Percentiles rank a stretch among this genome's conserved stretches.
phyloP scores from a whole-genome alignment of 2,113 vertebrate genomes.

The Chinchilla lanigera region DNA sequence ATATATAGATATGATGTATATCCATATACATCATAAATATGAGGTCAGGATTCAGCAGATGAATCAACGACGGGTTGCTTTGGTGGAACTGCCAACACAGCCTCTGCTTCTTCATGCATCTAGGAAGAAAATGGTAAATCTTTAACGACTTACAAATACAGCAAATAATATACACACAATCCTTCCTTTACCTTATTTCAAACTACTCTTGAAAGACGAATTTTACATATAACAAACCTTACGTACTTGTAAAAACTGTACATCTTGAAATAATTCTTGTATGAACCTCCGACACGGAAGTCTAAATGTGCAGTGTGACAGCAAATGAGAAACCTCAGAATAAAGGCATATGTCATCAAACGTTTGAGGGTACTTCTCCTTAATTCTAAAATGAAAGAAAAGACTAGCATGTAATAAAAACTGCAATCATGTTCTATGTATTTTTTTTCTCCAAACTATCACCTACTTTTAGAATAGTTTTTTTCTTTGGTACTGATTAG shows the following conservation, averaged over 20 bases:
- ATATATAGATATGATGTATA: conserved; percentile 42
- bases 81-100: conserved; percentile 90
- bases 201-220: conserved; percentile 41
- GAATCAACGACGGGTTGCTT: conserved; percentile 88
- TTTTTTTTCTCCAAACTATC: not conserved
- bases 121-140: conserved; percentile 71
- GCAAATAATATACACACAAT: not conserved
- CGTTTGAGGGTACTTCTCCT: conserved; percentile 98
- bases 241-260: conserved; percentile 97
- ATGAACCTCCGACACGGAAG: conserved; percentile 97
- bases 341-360: conserved; percentile 99
- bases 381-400: conserved; percentile 90
- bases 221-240: not conserved
- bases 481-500: not conserved
- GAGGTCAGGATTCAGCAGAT: conserved; percentile 92
- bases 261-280: conserved; percentile 99
- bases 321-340: conserved; percentile 96
- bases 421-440: not conserved
- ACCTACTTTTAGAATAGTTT: not conserved
- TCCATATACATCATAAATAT: conserved; percentile 48
- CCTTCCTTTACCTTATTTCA: conserved; percentile 14
- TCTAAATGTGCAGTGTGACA: conserved; percentile 97
- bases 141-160: conserved; percentile 17
- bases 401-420: not conserved
- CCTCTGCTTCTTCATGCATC: conserved; percentile 99